Evolutionary conservation across 2,113 vertebrate genomes (phyloP), one percentile per base, ranked within the genome.

Genomic region (Platysteira castanea): DNA sequence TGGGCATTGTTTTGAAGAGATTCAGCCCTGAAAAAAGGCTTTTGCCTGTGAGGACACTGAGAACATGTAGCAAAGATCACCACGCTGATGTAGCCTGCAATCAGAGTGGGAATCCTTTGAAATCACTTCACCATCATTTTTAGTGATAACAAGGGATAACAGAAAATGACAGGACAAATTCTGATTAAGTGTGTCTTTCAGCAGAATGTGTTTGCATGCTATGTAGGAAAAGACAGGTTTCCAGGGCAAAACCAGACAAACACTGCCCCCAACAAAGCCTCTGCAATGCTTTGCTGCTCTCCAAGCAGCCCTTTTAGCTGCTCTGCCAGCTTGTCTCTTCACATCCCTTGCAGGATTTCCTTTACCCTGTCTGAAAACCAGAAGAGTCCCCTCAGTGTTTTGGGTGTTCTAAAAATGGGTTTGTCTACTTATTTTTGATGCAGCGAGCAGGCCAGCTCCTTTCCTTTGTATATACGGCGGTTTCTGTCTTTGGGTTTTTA

Each of bases 71-170:
- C 10, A 35, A 77, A 69, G 59, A 24, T 60, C 30, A 42, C 35
- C 24, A 17, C 0, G 0, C 15, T 63, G 21, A 26, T 41, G 1
- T 15, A 85, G 85, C 8, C 13, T 35, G 13, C 37, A 76, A 2
- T 33, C 61, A 20, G 18, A 10, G 27, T 22, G 37, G 46, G 56
- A 60, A 69, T 46, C 56, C 42, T 93, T 73, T 59, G 46, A n/a
- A 80, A 77, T 86, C 42, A 28, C 57, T 65, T 53, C 24, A 6
- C 57, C 18, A 24, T 22, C 10, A 33, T 12, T 82, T 87, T 61
- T 30, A 49, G 21, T 27, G 46, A 24, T 24, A 73, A 11, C 42
- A 35, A 27, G 44, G 65, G n/a, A 30, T 53, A 71, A 52, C 27
- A 80, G 57, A 54, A 69, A 67, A 22, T 0, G 2, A 13, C 15